phyloP scores from a whole-genome alignment of 2,797 vertebrate species.

The Anisognathus igniventris region DNA sequence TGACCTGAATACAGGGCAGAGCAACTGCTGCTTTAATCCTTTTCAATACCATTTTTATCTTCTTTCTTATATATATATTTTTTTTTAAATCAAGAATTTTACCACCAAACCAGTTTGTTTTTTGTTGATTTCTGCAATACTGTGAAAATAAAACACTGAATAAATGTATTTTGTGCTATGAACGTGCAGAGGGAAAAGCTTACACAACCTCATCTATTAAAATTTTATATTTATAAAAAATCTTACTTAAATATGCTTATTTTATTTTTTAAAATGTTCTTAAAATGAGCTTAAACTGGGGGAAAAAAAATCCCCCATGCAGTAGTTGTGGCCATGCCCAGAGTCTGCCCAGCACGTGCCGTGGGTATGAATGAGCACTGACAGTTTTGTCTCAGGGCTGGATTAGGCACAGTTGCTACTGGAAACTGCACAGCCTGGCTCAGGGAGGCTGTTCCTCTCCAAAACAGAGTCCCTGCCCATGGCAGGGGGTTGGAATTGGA shows the following conservation, averaged over 20 bases:
- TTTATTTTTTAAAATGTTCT: background rate
- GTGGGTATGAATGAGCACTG: slow-evolving; percentile 18
- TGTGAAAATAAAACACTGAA: background rate
- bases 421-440: slow-evolving; percentile 1
- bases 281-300: background rate
- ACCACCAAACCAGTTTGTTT: background rate
- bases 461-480: background rate
- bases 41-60: accelerated
- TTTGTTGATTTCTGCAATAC: background rate
- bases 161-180: background rate
- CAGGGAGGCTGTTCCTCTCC: background rate
- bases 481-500: background rate
- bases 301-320: accelerated
- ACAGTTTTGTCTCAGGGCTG: background rate
- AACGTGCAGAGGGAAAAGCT: background rate
- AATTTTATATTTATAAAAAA: background rate
- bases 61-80: background rate
- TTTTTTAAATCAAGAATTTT: background rate
- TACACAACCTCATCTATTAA: background rate
- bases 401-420: slow-evolving; percentile 57
- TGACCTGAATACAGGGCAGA: background rate
- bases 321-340: background rate
- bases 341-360: background rate
- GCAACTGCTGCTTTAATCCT: background rate
- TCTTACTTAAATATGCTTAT: background rate